These are phyloP conservation scores for Drosophila acutilabella DNA, from an alignment of 2,888 invertebrate genomes.

Conservation along the genomic window DNA sequence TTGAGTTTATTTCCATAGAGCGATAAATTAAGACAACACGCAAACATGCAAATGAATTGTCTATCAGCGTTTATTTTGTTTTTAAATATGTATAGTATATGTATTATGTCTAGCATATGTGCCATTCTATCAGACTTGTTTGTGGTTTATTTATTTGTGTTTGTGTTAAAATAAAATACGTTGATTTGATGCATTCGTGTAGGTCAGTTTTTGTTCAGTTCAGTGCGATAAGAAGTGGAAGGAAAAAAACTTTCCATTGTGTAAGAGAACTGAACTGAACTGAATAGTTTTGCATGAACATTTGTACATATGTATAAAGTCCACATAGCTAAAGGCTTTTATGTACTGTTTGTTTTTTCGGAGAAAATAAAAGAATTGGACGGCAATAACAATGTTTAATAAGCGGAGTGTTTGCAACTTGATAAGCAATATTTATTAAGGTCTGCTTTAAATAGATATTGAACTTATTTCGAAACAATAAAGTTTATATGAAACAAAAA, in stretches of 20 bases:
- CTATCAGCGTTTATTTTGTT: slow-evolving; percentile 1
- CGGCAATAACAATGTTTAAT: background rate
- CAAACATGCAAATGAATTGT: slow-evolving; percentile 33
- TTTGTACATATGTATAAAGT: slow-evolving; percentile 4
- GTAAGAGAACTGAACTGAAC: background rate
- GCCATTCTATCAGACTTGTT: slow-evolving; percentile 1
- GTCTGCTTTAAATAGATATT: slow-evolving; percentile 19
- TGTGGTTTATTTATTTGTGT: slow-evolving; percentile 1
- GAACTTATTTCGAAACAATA: background rate
- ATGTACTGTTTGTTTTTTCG: too few species aligned
- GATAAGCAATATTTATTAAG: slow-evolving; percentile 17
- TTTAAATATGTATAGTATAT: background rate
- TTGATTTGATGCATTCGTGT: slow-evolving; percentile 45
- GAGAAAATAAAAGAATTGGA: background rate
- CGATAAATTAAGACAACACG: slow-evolving; percentile 29
- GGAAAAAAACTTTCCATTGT: slow-evolving; percentile 67
- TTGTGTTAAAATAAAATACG: slow-evolving; percentile 30
- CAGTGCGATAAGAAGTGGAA: slow-evolving; percentile 38
- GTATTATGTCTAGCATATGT: background rate
- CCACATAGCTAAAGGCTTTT: background rate
- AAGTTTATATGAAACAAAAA: background rate
- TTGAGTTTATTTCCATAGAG: slow-evolving; percentile 21
- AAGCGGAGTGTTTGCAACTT: background rate
- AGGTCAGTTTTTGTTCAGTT: slow-evolving; percentile 57
- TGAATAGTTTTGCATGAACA: slow-evolving; percentile 5